Evolutionary conservation across 2,888 invertebrate species (phyloP).

Genomic region (Zhuqinia jingwanae): DNA sequence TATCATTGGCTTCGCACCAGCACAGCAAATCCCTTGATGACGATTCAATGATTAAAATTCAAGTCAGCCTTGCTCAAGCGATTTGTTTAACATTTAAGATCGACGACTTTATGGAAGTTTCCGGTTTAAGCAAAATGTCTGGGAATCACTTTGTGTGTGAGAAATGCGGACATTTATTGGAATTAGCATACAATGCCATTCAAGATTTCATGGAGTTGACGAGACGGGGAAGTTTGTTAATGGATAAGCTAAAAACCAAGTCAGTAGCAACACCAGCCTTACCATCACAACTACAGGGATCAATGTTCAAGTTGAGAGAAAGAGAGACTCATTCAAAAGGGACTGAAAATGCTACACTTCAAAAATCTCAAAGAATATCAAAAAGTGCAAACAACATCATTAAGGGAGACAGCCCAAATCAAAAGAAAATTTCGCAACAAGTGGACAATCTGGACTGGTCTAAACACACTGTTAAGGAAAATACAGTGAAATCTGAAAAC

Average conservation of each 20-base stretch:
- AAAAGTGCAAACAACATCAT: neutral
- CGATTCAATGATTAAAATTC: neutral
- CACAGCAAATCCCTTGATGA: too few relatives aligned
- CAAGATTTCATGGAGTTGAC: constrained; percentile 39
- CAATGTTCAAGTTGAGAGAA: neutral
- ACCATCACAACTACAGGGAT: too few relatives aligned
- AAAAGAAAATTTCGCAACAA: too few relatives aligned
- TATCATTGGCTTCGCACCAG: too few relatives aligned
- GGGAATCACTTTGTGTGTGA: neutral
- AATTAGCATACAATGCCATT: constrained; percentile 42
- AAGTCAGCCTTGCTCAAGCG: neutral
- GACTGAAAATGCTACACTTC: neutral
- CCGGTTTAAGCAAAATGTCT: neutral
- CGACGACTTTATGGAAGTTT: neutral
- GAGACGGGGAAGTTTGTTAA: constrained; percentile 1
- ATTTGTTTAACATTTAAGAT: neutral
- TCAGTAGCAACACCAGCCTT: too few relatives aligned
- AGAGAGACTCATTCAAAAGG: too few relatives aligned
- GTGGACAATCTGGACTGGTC: neutral
- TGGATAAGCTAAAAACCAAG: neutral
- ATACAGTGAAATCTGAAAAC: too few relatives aligned
- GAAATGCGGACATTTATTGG: constrained; percentile 35
- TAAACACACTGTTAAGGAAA: too few relatives aligned
- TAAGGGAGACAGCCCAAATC: neutral
- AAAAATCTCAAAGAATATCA: neutral